These are phyloP conservation scores for Heliothis subflexa DNA, from an alignment of 1,140 invertebrate genomes.

Conservation along the genomic window DNA sequence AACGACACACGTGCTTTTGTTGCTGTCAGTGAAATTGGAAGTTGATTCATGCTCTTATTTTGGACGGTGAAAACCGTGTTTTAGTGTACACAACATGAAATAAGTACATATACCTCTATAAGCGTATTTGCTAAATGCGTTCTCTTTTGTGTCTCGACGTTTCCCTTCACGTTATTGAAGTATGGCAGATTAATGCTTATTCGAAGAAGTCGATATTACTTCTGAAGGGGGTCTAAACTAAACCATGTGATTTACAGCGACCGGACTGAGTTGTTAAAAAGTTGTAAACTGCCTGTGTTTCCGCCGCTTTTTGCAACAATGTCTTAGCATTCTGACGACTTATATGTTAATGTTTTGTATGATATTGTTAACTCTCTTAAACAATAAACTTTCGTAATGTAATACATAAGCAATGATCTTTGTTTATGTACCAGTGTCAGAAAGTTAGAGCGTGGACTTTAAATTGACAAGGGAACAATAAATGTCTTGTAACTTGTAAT, in stretches of 20 bases:
- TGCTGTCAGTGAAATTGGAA: slow-evolving; percentile 44
- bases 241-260: slow-evolving; percentile 82
- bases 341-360: slow-evolving; percentile 26
- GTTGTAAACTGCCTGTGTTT: slow-evolving; percentile 84
- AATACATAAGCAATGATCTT: background rate
- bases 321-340: slow-evolving; percentile 51
- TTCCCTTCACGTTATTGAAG: slow-evolving; percentile 79
- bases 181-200: slow-evolving; percentile 84
- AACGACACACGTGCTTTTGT: slow-evolving; percentile 41
- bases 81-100: slow-evolving; percentile 10
- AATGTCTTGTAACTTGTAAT: background rate
- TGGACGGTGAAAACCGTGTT: slow-evolving; percentile 9
- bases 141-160: slow-evolving; percentile 67
- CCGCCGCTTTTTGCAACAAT: slow-evolving; percentile 75
- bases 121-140: slow-evolving; percentile 56
- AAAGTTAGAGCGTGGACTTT: too few species aligned
- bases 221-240: slow-evolving; percentile 80
- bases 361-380: slow-evolving; percentile 9
- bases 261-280: slow-evolving; percentile 79
- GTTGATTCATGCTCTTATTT: slow-evolving; percentile 5
- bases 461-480: too few species aligned
- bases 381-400: background rate
- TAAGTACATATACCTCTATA: slow-evolving; percentile 47
- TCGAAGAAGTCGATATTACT: slow-evolving; percentile 85
- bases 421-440: background rate